Conservation (phyloP, 2,797 vertebrate species). For the Lagorchestes hirsutus region DNA sequence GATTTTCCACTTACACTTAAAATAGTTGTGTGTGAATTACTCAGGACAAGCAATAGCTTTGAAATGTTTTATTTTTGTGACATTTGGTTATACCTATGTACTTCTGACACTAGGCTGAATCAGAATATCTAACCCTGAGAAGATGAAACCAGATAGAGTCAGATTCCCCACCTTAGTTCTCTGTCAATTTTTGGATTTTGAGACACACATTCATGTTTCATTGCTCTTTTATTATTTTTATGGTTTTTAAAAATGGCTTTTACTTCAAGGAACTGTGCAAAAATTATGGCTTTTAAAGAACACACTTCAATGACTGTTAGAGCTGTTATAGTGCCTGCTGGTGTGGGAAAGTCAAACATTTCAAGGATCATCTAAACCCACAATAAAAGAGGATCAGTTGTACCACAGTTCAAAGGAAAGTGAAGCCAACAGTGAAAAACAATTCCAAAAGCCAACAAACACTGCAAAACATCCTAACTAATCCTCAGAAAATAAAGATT, state of each 20-base stretch:
- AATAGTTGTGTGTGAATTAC: not conserved
- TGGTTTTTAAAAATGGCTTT: not conserved
- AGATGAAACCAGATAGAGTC: not conserved
- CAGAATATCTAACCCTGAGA: not conserved
- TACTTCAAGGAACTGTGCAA: not conserved
- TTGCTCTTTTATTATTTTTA: not conserved
- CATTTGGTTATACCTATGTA: not conserved
- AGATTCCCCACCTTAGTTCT: not conserved
- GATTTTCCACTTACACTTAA: not conserved
- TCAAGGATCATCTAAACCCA: not conserved
- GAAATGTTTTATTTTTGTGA: not conserved
- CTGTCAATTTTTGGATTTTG: not conserved
- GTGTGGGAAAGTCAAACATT: not conserved
- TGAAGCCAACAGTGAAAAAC: not conserved
- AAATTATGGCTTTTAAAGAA: not conserved
- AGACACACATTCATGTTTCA: not conserved
- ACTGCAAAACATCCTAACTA: not conserved
- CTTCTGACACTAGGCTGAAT: not conserved
- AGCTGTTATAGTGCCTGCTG: not conserved
- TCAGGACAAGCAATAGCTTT: not conserved
- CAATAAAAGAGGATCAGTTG: not conserved
- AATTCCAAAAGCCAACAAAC: not conserved
- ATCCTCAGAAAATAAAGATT: not conserved
- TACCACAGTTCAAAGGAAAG: not conserved
- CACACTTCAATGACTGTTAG: not conserved